Percentiles rank a stretch among this genome's conserved stretches.
phyloP scores from a whole-genome alignment of 2,113 vertebrate genomes.

The Melanocharis versteri region DNA sequence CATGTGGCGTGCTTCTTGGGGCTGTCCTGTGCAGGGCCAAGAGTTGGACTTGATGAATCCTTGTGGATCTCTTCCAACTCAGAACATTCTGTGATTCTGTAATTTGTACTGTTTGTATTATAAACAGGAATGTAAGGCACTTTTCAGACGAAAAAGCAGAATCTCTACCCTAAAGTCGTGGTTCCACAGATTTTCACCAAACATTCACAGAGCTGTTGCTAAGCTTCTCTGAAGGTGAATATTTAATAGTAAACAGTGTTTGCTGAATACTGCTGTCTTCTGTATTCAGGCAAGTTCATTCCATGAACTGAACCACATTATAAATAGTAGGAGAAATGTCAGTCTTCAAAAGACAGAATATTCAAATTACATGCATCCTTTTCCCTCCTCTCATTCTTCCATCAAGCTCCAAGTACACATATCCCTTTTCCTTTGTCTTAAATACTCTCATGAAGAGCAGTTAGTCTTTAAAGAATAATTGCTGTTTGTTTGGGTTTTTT shows the following conservation, averaged over 20 bases:
- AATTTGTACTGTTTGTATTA: not conserved
- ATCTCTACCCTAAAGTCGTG: not conserved
- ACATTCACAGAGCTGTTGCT: not conserved
- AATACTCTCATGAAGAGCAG: not conserved
- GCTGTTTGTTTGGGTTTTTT: not conserved
- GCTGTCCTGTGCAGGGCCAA: not conserved
- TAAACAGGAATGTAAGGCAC: not conserved
- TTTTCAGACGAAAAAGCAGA: not conserved
- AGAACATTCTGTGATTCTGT: not conserved
- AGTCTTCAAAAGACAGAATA: not conserved
- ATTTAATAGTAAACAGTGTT: not conserved
- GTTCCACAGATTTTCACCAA: not conserved
- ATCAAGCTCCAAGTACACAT: not conserved
- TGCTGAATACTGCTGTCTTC: not conserved
- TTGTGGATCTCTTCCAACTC: not conserved
- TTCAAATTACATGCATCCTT: not conserved
- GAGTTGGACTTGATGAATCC: not conserved
- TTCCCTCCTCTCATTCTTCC: not conserved
- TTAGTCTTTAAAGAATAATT: not conserved
- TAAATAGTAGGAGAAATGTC: not conserved
- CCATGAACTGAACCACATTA: not conserved
- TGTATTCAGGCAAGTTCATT: not conserved
- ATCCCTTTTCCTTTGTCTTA: not conserved
- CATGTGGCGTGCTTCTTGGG: not conserved
- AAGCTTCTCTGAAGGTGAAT: not conserved